Conservation (phyloP, 2,797 vertebrate genomes). For the Allobates femoralis region DNA sequence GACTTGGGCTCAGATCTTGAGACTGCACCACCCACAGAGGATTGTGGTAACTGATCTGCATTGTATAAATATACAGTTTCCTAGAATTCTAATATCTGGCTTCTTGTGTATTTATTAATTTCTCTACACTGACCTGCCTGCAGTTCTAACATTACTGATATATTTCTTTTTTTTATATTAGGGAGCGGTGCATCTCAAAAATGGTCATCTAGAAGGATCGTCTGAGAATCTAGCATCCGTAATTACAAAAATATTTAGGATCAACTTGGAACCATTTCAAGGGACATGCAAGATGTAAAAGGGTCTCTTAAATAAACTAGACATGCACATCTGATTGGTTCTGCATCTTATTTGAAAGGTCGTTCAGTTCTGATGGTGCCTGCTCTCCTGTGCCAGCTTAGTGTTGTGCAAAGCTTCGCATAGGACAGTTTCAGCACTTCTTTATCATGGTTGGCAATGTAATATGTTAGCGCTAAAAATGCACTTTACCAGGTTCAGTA, state of each 20-base stretch:
- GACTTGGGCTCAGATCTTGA: too few relatives aligned
- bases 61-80: too few relatives aligned
- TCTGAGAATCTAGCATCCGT: slow-evolving; percentile 70
- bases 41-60: too few relatives aligned
- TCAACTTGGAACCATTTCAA: not conserved
- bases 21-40: too few relatives aligned
- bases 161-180: slow-evolving; percentile 14
- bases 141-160: not conserved
- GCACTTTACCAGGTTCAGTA: slow-evolving; percentile 36
- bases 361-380: slow-evolving; percentile 69
- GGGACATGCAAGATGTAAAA: slow-evolving; percentile 18
- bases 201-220: slow-evolving; percentile 63
- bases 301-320: slow-evolving; percentile 72
- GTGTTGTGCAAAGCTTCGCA: not conserved
- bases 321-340: slow-evolving; percentile 65
- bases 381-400: slow-evolving; percentile 4
- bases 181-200: slow-evolving; percentile 62
- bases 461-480: slow-evolving; percentile 2
- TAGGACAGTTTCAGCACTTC: not conserved
- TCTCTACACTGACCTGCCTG: too few relatives aligned
- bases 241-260: slow-evolving; percentile 65
- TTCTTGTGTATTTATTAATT: too few relatives aligned
- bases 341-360: slow-evolving; percentile 65
- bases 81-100: too few relatives aligned
- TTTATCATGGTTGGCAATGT: slow-evolving; percentile 14